These are phyloP conservation scores for Halcyon smyrnensis DNA, from an alignment of 2,797 vertebrate species.

Conservation along the genomic window DNA sequence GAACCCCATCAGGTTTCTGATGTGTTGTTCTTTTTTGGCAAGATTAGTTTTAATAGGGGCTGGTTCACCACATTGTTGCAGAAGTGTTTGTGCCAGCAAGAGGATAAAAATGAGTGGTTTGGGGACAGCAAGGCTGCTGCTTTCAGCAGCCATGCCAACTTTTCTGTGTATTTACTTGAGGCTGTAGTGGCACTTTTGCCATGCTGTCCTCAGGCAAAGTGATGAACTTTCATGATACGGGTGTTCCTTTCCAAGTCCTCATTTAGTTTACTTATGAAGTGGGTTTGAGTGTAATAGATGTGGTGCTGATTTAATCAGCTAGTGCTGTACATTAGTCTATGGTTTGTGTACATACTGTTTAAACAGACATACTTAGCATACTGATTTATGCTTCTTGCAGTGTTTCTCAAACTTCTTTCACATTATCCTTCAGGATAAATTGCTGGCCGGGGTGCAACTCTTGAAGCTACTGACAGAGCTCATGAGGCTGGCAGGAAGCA, in stretches of 20 bases:
- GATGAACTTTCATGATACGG: not conserved
- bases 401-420: not conserved
- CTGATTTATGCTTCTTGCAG: not conserved
- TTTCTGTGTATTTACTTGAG: not conserved
- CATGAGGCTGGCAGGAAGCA: not conserved
- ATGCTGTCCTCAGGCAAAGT: not conserved
- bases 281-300: not conserved
- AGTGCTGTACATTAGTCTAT: not conserved
- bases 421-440: not conserved
- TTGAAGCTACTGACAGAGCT: not conserved
- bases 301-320: conserved; percentile 5
- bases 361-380: not conserved
- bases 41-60: not conserved
- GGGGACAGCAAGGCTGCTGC: not conserved
- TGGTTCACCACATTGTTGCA: conserved; percentile 5
- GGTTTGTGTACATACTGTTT: not conserved
- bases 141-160: not conserved
- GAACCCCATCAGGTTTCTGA: not conserved
- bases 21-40: not conserved
- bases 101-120: not conserved
- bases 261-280: not conserved
- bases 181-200: not conserved
- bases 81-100: not conserved
- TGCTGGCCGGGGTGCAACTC: not conserved
- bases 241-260: not conserved